These are phyloP conservation scores for Circaetus cinerascens DNA, from an alignment of 2,113 vertebrate species.

Conservation along the genomic window DNA sequence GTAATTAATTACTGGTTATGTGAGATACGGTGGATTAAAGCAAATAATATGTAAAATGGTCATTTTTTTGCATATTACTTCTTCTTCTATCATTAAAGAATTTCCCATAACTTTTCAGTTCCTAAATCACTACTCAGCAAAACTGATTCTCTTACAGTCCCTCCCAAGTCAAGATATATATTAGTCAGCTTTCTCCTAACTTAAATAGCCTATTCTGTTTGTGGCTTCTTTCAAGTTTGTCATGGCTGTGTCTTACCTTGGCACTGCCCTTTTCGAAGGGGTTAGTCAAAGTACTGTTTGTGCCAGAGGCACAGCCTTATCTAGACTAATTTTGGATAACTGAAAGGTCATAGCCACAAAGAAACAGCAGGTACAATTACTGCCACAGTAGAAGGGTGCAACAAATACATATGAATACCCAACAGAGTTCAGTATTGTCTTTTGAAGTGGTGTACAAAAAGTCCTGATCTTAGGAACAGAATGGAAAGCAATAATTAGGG, in stretches of 20 bases:
- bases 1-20: not conserved
- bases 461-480: not conserved
- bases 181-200: not conserved
- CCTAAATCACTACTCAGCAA: not conserved
- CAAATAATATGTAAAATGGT: not conserved
- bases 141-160: not conserved
- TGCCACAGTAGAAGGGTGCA: not conserved
- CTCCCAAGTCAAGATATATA: not conserved
- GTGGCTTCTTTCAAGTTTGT: not conserved
- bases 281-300: not conserved
- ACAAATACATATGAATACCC: not conserved
- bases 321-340: not conserved
- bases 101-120: not conserved
- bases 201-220: not conserved
- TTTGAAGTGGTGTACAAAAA: not conserved
- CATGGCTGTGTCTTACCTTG: not conserved
- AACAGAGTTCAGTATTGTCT: not conserved
- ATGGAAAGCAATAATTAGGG: conserved; percentile 21
- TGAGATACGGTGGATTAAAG: not conserved
- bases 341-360: conserved; percentile 53
- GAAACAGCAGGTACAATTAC: not conserved
- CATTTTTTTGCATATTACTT: not conserved
- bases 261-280: not conserved
- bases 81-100: not conserved
- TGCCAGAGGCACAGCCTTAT: conserved; percentile 6